These are phyloP conservation scores for Archilochus colubris DNA, from an alignment of 2,113 vertebrate genomes.

Conservation along the genomic window DNA sequence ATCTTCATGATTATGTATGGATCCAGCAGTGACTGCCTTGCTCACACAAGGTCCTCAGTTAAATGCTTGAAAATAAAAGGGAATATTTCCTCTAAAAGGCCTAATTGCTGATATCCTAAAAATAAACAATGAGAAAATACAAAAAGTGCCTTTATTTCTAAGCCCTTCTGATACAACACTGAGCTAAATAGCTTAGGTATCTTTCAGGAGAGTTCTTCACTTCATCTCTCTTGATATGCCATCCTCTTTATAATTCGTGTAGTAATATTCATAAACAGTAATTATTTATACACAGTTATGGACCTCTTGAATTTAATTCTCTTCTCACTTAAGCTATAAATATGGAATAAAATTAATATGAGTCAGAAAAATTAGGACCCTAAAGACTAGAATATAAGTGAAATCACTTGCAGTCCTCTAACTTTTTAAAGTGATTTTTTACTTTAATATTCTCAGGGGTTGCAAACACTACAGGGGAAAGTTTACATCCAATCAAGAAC, in stretches of 20 bases:
- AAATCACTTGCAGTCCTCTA: slow-evolving; percentile 42
- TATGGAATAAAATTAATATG: slow-evolving; percentile 51
- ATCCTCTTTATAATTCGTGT: background rate
- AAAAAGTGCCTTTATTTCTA: background rate
- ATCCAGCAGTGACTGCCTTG: background rate
- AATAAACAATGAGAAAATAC: background rate
- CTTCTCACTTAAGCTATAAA: slow-evolving; percentile 63
- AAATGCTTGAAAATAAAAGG: background rate
- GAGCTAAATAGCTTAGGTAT: background rate
- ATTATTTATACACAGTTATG: slow-evolving; percentile 56
- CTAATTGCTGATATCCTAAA: background rate
- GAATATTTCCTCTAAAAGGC: background rate
- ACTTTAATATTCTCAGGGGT: slow-evolving; percentile 50
- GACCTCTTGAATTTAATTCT: slow-evolving; percentile 61
- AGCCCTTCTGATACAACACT: background rate
- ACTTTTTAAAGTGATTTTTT: slow-evolving; percentile 49
- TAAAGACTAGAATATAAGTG: slow-evolving; percentile 43
- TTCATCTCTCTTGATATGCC: slow-evolving; percentile 15
- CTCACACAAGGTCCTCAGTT: background rate
- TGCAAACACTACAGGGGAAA: slow-evolving; percentile 46
- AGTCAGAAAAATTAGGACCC: slow-evolving; percentile 47
- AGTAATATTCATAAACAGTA: slow-evolving; percentile 60
- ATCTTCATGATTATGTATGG: background rate
- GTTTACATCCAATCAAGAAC: slow-evolving; percentile 62
- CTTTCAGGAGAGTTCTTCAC: background rate